These are phyloP conservation scores for Brachypteracias leptosomus DNA, from an alignment of 2,113 vertebrate species.

Conservation along the genomic window DNA sequence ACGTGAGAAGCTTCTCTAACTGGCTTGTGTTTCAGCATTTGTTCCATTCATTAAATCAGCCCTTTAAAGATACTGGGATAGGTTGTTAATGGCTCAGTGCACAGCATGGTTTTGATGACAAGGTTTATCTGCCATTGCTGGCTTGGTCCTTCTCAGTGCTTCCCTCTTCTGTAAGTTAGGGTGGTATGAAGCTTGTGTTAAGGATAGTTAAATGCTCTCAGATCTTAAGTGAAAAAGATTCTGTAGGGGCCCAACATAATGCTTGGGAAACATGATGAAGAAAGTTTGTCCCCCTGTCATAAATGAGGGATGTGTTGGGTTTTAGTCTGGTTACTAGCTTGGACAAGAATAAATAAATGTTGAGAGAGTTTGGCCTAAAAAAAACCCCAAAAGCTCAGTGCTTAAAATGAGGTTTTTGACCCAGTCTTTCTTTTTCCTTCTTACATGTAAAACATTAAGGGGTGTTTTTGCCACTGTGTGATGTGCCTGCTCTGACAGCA, in stretches of 20 bases:
- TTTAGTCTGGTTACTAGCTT: background rate
- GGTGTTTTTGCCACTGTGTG: background rate
- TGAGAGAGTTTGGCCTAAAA: background rate
- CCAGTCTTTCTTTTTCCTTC: background rate
- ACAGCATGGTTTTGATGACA: background rate
- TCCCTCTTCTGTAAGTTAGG: background rate
- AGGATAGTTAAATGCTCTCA: background rate
- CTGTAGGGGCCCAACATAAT: accelerated
- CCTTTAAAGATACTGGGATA: background rate
- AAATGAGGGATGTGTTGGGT: background rate
- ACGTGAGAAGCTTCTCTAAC: background rate
- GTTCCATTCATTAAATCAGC: background rate
- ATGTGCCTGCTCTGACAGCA: background rate
- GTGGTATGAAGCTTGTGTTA: background rate
- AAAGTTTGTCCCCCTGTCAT: background rate
- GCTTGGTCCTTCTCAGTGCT: background rate
- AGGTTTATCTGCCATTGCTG: background rate
- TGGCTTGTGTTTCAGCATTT: background rate
- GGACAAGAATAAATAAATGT: background rate
- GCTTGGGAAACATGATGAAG: background rate
- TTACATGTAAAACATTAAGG: background rate
- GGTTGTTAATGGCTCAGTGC: background rate
- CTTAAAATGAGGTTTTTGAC: background rate
- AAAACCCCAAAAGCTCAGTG: background rate
- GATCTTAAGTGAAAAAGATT: background rate